Conservation (phyloP, 2,113 vertebrate genomes). For the Jacana jacana region DNA sequence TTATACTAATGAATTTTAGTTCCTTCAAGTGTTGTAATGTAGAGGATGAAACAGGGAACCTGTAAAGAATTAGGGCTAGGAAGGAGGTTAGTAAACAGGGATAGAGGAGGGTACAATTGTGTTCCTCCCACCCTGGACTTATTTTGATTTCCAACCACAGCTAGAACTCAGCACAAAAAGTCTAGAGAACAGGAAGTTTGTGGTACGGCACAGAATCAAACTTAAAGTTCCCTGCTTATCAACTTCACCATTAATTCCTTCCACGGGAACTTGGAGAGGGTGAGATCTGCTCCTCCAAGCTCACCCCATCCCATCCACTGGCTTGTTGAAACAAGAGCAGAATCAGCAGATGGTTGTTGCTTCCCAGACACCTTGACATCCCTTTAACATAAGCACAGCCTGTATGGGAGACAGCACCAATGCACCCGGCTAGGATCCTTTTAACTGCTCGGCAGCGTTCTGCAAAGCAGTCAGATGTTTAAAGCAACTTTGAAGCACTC, state of each 20-base stretch:
- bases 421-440: fast-evolving
- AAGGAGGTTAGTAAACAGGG: background rate
- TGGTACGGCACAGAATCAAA: background rate
- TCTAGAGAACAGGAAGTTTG: background rate
- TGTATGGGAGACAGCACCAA: fast-evolving
- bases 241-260: background rate
- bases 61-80: background rate
- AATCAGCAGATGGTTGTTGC: background rate
- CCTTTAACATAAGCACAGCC: background rate
- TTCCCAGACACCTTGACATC: background rate
- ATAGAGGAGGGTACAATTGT: background rate
- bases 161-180: background rate
- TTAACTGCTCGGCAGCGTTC: fast-evolving
- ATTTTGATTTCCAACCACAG: background rate
- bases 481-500: background rate
- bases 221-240: background rate
- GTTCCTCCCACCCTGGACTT: background rate
- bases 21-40: background rate
- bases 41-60: background rate
- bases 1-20: background rate
- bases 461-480: background rate
- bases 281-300: background rate
- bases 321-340: background rate
- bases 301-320: fast-evolving
- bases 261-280: background rate